These are phyloP conservation scores for Lomographa bimaculata DNA, from an alignment of 2,888 invertebrate species.

Conservation along the genomic window DNA sequence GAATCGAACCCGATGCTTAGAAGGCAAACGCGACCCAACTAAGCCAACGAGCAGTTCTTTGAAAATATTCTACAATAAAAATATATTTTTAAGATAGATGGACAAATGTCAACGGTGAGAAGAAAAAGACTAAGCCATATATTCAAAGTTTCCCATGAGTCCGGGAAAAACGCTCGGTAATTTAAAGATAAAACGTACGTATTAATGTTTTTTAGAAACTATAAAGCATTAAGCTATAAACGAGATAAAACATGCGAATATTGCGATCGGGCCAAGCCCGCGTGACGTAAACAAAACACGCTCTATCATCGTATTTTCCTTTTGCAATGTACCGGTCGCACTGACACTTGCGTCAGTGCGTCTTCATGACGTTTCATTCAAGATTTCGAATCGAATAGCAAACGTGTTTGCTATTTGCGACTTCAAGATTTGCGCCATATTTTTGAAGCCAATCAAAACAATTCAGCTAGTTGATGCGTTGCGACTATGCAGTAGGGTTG, in stretches of 20 bases:
- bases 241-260: neutral
- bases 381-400: constrained; percentile 7
- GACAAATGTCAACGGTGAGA: neutral
- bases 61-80: too few species aligned
- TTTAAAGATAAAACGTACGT: constrained; percentile 14
- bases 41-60: too few species aligned
- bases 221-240: constrained; percentile 6
- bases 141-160: constrained; percentile 8
- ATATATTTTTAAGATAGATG: neutral
- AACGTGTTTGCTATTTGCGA: constrained; percentile 26
- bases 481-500: neutral
- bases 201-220: constrained; percentile 23
- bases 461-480: constrained; percentile 20
- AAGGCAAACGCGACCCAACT: too few species aligned
- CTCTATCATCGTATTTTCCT: constrained; percentile 21
- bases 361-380: constrained; percentile 21
- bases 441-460: constrained; percentile 28
- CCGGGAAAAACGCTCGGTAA: constrained; percentile 20
- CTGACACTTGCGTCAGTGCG: constrained; percentile 14
- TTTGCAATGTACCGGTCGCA: constrained; percentile 15
- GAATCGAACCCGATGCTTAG: too few species aligned
- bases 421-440: constrained; percentile 21
- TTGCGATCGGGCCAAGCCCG: constrained; percentile 14
- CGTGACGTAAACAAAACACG: constrained; percentile 14
- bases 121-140: too few species aligned